Percentiles rank a stretch among this genome's conserved stretches.
Conservation (phyloP, 2,113 vertebrate species). For the Colaptes auratus region DNA sequence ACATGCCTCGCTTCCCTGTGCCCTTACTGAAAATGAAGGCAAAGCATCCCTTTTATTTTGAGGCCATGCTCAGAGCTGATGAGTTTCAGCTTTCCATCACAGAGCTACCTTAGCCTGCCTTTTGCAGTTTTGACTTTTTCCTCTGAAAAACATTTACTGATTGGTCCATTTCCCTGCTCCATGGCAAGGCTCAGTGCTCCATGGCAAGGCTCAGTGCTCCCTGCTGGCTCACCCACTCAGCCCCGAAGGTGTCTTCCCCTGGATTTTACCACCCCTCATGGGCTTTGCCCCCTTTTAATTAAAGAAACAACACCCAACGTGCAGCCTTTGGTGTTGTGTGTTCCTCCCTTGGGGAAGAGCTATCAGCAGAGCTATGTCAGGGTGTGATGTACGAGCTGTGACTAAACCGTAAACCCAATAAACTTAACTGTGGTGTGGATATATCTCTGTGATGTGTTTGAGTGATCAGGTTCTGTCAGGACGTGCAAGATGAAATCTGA, state of each 20-base stretch:
- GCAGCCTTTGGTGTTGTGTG: background rate
- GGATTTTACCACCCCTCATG: background rate
- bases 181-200: too few relatives aligned
- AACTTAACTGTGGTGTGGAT: background rate
- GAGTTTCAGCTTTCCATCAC: background rate
- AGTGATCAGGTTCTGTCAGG: slow-evolving; percentile 22
- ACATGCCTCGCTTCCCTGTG: background rate
- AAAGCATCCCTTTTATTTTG: background rate
- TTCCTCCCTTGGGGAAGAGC: background rate
- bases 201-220: background rate
- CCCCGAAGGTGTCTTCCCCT: background rate
- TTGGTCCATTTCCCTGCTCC: fast-evolving
- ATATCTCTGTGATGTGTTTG: background rate
- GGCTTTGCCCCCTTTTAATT: background rate
- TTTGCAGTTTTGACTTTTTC: background rate
- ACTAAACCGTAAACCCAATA: slow-evolving; percentile 21
- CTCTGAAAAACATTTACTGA: background rate
- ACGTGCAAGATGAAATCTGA: slow-evolving; percentile 7
- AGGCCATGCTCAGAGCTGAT: background rate
- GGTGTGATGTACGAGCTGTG: background rate
- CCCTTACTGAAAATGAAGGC: background rate
- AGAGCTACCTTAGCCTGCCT: background rate
- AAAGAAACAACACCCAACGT: background rate
- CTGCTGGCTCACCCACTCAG: background rate
- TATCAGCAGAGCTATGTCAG: background rate